Evolutionary conservation across 2,888 invertebrate genomes (phyloP), one percentile per base, ranked within the genome.

Genomic region (Sphinx pinastri): DNA sequence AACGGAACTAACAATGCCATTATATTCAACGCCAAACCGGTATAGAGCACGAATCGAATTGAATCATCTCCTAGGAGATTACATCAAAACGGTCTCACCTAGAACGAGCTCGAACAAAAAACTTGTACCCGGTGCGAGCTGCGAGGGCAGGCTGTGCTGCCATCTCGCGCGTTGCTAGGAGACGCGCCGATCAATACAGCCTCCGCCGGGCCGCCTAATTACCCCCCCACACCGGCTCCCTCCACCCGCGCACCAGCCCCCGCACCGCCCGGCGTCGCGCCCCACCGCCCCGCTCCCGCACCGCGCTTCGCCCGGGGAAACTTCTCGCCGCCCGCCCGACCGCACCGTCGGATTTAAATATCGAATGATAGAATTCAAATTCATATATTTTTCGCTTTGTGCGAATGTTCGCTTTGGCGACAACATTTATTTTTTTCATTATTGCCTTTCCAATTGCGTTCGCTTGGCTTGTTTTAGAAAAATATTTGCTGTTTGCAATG

Each of bases 141-240:
- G 85, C 84, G 88, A 86, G 88, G 84, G 87, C 84, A 82, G 87
- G 87, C 86, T 83, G 88, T 87, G 88, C 89, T 88, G 92, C 91
- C 92, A 91, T 93, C 93, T 91, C 92, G 81, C 87, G 86, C 90
- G 93, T 93, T 93, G 93, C 93, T 92, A 91, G 91, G 94, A 88
- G 85, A 94, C 93, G 88, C 85, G 74, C 82, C 88, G 93, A 93
- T 93, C 93, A 89, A 93, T 93, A 92, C 93, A 93, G 93, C 93
- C 93, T 93, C 93, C 93, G 91, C 92, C 93, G 90, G 93, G 92
- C 89, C 90, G 89, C 93, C 92, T 93, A 93, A 94, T 94, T 94
- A 92, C 91, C 89, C 84, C 84, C 82, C 79, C 83, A 78, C 75
- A 74, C 79, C 70, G 72, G 71, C 72, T 75, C 73, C 76, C 72